These are phyloP conservation scores for Lagorchestes hirsutus DNA, from an alignment of 2,797 vertebrate species.

Conservation along the genomic window DNA sequence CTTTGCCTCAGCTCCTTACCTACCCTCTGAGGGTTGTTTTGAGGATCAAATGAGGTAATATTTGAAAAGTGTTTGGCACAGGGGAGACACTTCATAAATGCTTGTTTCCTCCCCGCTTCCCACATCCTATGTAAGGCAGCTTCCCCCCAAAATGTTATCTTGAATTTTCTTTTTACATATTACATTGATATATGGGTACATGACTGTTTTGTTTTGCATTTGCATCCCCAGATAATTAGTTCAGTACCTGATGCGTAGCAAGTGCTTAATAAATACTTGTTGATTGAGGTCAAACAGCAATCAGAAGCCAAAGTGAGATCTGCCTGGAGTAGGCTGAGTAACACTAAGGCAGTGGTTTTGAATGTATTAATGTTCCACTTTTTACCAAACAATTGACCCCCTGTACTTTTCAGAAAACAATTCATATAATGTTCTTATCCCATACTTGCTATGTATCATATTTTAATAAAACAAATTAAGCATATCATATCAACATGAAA, in stretches of 20 bases:
- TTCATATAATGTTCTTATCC: not conserved
- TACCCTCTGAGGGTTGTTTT: not conserved
- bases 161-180: not conserved
- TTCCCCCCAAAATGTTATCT: not conserved
- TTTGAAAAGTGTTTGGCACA: not conserved
- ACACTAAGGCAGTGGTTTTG: no score
- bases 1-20: not conserved
- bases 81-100: not conserved
- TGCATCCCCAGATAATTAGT: not conserved
- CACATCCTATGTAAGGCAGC: not conserved
- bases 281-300: not conserved
- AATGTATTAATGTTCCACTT: not conserved
- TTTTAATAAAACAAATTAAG: not conserved
- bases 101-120: not conserved
- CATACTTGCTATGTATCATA: not conserved
- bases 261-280: not conserved
- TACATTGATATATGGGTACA: not conserved
- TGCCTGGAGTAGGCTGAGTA: not conserved
- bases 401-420: not conserved
- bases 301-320: not conserved
- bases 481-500: not conserved
- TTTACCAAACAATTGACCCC: not conserved
- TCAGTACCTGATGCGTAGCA: not conserved
- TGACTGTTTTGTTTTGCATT: not conserved
- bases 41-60: not conserved